phyloP scores from a whole-genome alignment of 1,140 invertebrate genomes.

The Macrobrachium nipponense region DNA sequence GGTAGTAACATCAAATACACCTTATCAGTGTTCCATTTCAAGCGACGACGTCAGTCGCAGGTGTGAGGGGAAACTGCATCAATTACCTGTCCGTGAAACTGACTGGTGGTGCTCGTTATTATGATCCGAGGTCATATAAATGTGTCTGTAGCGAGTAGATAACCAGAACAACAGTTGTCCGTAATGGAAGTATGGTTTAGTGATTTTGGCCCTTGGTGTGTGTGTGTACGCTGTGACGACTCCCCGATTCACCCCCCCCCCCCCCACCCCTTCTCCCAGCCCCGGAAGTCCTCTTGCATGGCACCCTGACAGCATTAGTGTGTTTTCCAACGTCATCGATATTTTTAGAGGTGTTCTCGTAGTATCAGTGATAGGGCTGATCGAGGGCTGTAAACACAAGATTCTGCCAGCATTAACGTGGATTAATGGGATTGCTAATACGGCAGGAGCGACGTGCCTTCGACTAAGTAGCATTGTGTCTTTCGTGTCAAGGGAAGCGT shows the following conservation, averaged over 20 bases:
- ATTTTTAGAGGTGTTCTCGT: background rate
- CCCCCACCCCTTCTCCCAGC: background rate
- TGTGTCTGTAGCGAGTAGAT: background rate
- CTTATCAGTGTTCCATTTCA: no score
- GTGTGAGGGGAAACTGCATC: no score
- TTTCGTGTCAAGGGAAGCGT: no score
- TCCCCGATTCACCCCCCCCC: background rate
- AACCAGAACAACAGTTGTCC: background rate
- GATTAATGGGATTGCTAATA: no score
- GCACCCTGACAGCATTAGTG: background rate
- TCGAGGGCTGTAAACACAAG: background rate
- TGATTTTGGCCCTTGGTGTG: no score
- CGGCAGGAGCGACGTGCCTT: no score
- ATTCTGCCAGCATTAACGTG: background rate
- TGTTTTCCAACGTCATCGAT: slow-evolving; percentile 3
- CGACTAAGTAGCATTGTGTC: no score
- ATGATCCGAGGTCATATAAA: background rate
- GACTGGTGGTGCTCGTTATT: no score
- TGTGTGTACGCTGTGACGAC: background rate
- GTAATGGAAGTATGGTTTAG: no score
- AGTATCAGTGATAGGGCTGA: background rate
- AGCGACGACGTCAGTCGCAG: no score
- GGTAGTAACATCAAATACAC: no score
- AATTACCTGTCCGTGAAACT: no score
- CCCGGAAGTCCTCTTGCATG: background rate